phyloP scores from a whole-genome alignment of 2,888 invertebrate species.

The Polydesmus complanatus region DNA sequence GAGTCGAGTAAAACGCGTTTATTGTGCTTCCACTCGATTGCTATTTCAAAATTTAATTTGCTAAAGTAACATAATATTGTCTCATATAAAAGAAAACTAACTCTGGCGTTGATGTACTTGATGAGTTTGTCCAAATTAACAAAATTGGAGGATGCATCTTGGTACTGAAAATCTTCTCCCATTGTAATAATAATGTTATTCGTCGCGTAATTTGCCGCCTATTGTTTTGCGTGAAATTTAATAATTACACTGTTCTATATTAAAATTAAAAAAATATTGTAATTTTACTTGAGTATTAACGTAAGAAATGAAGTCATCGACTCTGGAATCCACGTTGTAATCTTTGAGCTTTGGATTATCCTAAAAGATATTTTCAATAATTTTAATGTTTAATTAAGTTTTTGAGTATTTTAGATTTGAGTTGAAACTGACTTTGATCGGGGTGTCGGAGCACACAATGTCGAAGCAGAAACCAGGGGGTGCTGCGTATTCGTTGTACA shows the following conservation, averaged over 20 bases:
- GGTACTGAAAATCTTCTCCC: slow-evolving; percentile 82
- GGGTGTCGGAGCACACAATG: slow-evolving; percentile 64
- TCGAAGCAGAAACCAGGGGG: slow-evolving; percentile 92
- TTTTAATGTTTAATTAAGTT: not conserved
- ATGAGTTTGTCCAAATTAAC: slow-evolving; percentile 75
- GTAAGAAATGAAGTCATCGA: slow-evolving; percentile 31
- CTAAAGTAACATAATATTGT: not conserved
- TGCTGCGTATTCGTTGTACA: slow-evolving; percentile 67
- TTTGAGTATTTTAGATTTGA: slow-evolving; percentile 1
- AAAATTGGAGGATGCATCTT: slow-evolving; percentile 70
- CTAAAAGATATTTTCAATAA: slow-evolving; percentile 5
- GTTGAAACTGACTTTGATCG: slow-evolving; percentile 42
- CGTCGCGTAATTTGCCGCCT: slow-evolving; percentile 47
- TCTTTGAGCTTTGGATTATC: slow-evolving; percentile 66
- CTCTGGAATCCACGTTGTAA: slow-evolving; percentile 64
- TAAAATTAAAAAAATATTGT: no score
- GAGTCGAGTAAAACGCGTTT: slow-evolving; percentile 59
- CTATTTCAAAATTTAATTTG: not conserved
- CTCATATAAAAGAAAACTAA: slow-evolving; percentile 20
- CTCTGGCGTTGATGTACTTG: slow-evolving; percentile 46
- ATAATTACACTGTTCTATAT: no score
- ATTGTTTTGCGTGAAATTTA: not conserved
- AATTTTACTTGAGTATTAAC: slow-evolving; percentile 17
- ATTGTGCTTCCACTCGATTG: slow-evolving; percentile 12
- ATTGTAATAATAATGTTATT: slow-evolving; percentile 70